Conservation (phyloP, 2,888 invertebrate species). For the Drosophila longiperda region DNA sequence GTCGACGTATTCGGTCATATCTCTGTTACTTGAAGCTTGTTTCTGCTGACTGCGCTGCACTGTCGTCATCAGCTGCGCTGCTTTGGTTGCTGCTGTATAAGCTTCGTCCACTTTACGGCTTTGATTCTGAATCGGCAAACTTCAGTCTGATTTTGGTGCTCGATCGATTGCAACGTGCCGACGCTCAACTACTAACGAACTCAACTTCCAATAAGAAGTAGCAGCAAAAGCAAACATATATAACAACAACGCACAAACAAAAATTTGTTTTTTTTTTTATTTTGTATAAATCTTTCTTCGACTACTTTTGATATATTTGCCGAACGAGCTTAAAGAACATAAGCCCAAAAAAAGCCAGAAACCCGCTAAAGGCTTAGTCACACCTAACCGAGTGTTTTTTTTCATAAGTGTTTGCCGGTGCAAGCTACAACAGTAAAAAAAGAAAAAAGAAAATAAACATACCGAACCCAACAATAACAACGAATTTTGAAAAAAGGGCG, state of each 20-base stretch:
- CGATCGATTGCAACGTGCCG: slow-evolving; percentile 84
- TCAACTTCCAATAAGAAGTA: slow-evolving; percentile 31
- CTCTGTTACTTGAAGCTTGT: slow-evolving; percentile 49
- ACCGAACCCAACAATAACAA: slow-evolving; percentile 37
- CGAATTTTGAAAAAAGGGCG: slow-evolving; percentile 36
- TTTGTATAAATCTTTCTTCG: slow-evolving; percentile 22
- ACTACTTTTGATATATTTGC: slow-evolving; percentile 39
- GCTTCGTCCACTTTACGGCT: slow-evolving; percentile 72
- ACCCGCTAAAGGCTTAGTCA: slow-evolving; percentile 67
- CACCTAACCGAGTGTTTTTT: slow-evolving; percentile 54
- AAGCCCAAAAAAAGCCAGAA: slow-evolving; percentile 36
- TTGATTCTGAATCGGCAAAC: slow-evolving; percentile 77
- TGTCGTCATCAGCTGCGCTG: slow-evolving; percentile 60
- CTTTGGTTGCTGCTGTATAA: slow-evolving; percentile 54
- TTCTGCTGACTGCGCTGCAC: slow-evolving; percentile 32
- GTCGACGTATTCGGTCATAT: slow-evolving; percentile 81
- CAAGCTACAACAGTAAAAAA: slow-evolving; percentile 33
- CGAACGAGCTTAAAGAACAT: slow-evolving; percentile 29
- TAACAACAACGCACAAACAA: slow-evolving; percentile 23
- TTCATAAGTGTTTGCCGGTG: slow-evolving; percentile 64
- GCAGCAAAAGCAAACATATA: slow-evolving; percentile 20
- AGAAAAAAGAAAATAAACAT: slow-evolving; percentile 9
- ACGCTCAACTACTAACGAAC: slow-evolving; percentile 65
- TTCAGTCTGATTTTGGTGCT: slow-evolving; percentile 86
- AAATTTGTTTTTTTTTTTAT: slow-evolving; percentile 36